Base-by-base conservation (phyloP, 2,888 invertebrate genomes). In the Sphaerophoria rueppellii region DNA sequence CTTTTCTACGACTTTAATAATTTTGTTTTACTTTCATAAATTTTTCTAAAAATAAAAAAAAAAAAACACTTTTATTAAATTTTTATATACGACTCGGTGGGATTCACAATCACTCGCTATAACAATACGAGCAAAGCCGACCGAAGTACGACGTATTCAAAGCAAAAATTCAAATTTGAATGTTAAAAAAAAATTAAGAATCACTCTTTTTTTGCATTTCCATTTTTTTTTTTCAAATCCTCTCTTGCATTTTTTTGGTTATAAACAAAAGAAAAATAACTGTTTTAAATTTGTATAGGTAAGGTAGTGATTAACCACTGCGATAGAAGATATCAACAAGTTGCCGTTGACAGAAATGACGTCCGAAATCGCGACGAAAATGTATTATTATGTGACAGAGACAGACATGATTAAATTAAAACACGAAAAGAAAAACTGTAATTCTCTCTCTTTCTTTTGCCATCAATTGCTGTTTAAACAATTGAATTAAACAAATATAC, bases 391-490 rank as follows among this genome's bases (percentile, higher is more conserved):
- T 6, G 6, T 9, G 46, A 7, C n/a, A 43, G 40, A 12, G 4
- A 16, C 34, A 7, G 24, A 37, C 46, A 35, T 16, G 7, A 67
- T 52, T 34, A 40, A 67, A 43, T 58, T 16, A 60, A 34, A 35
- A 37, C 50, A 50, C 14, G 6, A 35, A 34, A 48, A 9, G n/a
- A n/a, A 12, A 50, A 63, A 9, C 6, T 9, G 9, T 43, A 9
- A 43, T 4, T 71, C 24, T 16, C n/a, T 11, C 24, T 6, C n/a
- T 11, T 11, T 7, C 35, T 57, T 34, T 40, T 43, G 4, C 70
- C 50, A 77, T 70, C 73, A 78, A 73, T 79, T 82, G 78, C 79
- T 78, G 69, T 70, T 82, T 60, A 79, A 82, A 79, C 82, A 82
- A 79, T 79, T 73, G 46, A 79, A 74, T 82, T 74, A 82, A 78